Evolutionary conservation across 2,888 invertebrate species (phyloP).

Genomic region (Deladenus siricidicola): DNA sequence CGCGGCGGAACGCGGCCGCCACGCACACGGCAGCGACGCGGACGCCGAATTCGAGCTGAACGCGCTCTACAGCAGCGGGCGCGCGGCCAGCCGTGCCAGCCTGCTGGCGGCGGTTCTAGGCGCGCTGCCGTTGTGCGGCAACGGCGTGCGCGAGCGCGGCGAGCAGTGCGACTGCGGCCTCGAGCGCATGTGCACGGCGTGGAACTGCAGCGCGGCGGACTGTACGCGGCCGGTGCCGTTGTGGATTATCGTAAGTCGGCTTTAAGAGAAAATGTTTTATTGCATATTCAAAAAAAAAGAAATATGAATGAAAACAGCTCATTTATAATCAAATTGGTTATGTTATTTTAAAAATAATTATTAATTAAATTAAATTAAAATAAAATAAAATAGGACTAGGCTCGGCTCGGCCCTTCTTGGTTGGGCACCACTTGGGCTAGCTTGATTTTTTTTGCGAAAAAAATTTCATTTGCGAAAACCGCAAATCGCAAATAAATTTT

Average conservation of each 20-base stretch:
- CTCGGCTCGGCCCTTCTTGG: too few species aligned
- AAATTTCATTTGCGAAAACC: too few species aligned
- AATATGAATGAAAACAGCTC: too few species aligned
- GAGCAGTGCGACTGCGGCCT: conserved; percentile 51
- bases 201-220: conserved; percentile 40
- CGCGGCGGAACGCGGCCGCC: neutral
- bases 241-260: conserved; percentile 20
- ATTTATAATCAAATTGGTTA: neutral
- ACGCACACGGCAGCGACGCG: neutral
- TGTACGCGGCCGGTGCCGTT: conserved; percentile 24
- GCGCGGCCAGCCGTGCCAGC: too few species aligned
- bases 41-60: conserved; percentile 2
- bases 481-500: too few species aligned
- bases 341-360: neutral
- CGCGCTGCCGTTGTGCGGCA: conserved; percentile 39
- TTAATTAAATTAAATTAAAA: neutral
- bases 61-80: conserved; percentile 13
- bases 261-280: too few species aligned
- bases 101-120: neutral
- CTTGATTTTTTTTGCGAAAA: too few species aligned
- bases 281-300: too few species aligned
- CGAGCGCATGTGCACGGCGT: conserved; percentile 27
- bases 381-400: too few species aligned
- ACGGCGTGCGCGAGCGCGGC: conserved; percentile 41
- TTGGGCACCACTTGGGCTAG: too few species aligned